A percentile compares a stretch with the other conserved stretches of the same genome.
Evolutionary conservation across 2,113 vertebrate species (phyloP).

Genomic region (Triplophysa rosa): DNA sequence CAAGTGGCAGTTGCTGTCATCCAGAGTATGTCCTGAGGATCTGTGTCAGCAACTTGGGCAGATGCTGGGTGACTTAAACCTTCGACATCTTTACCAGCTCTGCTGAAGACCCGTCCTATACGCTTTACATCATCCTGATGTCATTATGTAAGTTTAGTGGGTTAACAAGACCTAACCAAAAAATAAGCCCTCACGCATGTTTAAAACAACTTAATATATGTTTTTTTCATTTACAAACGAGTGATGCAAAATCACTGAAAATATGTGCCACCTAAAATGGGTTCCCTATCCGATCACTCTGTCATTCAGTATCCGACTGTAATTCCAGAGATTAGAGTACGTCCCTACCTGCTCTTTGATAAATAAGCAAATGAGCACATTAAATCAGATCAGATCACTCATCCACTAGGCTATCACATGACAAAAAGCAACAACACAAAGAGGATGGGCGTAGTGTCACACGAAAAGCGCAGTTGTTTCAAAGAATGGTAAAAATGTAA

Average conservation of each 20-base stretch:
- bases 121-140: too few species aligned
- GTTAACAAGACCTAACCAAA: too few species aligned
- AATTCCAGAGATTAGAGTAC: slow-evolving; percentile 25
- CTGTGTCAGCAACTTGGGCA: slow-evolving; percentile 42
- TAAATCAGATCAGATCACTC: slow-evolving; percentile 29
- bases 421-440: neutral
- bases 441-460: neutral
- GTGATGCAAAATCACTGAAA: neutral
- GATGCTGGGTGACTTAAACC: slow-evolving; percentile 36
- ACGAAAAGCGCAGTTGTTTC: neutral
- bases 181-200: too few species aligned
- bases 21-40: slow-evolving; percentile 28
- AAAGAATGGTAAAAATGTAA: neutral
- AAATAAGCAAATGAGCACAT: slow-evolving; percentile 9
- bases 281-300: slow-evolving; percentile 15
- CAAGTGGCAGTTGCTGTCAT: slow-evolving; percentile 3
- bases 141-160: too few species aligned
- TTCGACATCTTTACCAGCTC: slow-evolving; percentile 46
- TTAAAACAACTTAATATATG: neutral
- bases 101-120: neutral
- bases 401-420: neutral
- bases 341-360: slow-evolving; percentile 24
- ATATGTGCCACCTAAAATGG: slow-evolving; percentile 3
- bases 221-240: neutral
- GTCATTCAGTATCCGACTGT: neutral